phyloP scores from a whole-genome alignment of 92 coral and sea anemone species.

The Actinernus sp. region DNA sequence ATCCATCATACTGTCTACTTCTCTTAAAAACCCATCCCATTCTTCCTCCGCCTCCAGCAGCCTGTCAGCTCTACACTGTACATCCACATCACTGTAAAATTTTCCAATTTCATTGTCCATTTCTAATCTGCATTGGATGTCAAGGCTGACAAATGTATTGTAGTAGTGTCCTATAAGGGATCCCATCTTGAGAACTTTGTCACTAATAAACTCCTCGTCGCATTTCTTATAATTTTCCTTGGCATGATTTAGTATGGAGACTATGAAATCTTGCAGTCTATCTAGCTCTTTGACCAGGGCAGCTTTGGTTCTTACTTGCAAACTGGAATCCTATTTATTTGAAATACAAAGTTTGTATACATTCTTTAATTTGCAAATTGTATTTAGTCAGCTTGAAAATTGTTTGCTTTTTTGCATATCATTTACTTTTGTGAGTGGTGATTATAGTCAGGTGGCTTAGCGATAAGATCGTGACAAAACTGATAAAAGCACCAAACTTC shows the following conservation, averaged over 20 bases:
- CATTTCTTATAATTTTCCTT: slow-evolving; percentile 51
- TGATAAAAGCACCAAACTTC: too few relatives aligned
- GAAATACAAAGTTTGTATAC: too few relatives aligned
- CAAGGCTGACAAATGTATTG: slow-evolving; percentile 43
- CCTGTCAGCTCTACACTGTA: slow-evolving; percentile 71
- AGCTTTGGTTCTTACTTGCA: too few relatives aligned
- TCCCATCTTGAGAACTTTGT: slow-evolving; percentile 68
- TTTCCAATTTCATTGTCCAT: slow-evolving; percentile 60
- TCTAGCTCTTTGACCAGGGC: slow-evolving; percentile 10
- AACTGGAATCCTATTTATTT: too few relatives aligned
- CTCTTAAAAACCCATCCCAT: slow-evolving; percentile 80
- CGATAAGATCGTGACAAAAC: too few relatives aligned
- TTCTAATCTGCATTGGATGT: slow-evolving; percentile 65
- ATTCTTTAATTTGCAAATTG: too few relatives aligned
- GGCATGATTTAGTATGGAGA: slow-evolving; percentile 57
- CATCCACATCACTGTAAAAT: slow-evolving; percentile 38
- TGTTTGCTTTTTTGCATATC: too few relatives aligned
- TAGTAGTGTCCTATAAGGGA: slow-evolving; percentile 73
- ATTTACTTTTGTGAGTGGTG: too few relatives aligned
- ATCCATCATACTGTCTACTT: slow-evolving; percentile 58
- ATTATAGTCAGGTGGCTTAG: too few relatives aligned
- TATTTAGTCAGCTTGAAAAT: too few relatives aligned
- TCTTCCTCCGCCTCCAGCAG: slow-evolving; percentile 72
- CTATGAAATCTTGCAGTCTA: slow-evolving; percentile 5
- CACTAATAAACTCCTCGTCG: slow-evolving; percentile 69